Evolutionary conservation across 2,888 invertebrate genomes (phyloP).

Genomic region (Sinentomon sp.): DNA sequence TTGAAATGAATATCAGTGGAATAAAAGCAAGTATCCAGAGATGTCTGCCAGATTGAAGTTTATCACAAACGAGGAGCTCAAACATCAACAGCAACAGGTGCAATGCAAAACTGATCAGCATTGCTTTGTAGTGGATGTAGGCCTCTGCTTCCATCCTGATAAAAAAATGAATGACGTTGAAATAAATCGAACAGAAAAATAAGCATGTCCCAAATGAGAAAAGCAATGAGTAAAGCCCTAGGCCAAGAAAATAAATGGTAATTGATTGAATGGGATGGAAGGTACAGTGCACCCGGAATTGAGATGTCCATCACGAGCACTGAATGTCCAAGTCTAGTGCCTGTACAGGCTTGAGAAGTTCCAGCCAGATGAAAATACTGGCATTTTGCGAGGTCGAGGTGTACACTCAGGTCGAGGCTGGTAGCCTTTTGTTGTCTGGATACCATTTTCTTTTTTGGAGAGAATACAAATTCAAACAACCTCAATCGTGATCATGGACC

Average conservation of each 20-base stretch:
- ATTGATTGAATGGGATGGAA: too few relatives aligned
- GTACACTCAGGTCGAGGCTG: too few relatives aligned
- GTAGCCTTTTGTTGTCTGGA: too few relatives aligned
- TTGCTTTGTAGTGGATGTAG: conserved; percentile 90
- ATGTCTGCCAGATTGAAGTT: conserved; percentile 58
- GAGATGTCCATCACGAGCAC: too few relatives aligned
- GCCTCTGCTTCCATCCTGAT: conserved; percentile 76
- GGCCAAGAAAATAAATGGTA: conserved; percentile 1
- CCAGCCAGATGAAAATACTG: too few relatives aligned
- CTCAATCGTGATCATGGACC: too few relatives aligned
- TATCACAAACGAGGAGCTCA: conserved; percentile 82
- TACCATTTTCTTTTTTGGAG: too few relatives aligned
- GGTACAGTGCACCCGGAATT: too few relatives aligned
- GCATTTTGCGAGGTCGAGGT: too few relatives aligned
- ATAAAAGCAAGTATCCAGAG: conserved; percentile 78
- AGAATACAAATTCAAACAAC: too few relatives aligned
- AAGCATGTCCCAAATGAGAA: conserved; percentile 5
- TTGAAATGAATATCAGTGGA: conserved; percentile 83
- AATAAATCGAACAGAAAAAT: conserved; percentile 4
- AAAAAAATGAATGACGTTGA: conserved; percentile 18
- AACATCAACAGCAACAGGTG: conserved; percentile 88
- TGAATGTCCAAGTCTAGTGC: too few relatives aligned
- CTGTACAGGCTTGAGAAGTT: too few relatives aligned
- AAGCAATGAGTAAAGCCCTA: conserved; percentile 1
- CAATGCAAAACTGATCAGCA: conserved; percentile 81